Conservation (phyloP, 2,113 vertebrate genomes). For the Bujurquina vittata region DNA sequence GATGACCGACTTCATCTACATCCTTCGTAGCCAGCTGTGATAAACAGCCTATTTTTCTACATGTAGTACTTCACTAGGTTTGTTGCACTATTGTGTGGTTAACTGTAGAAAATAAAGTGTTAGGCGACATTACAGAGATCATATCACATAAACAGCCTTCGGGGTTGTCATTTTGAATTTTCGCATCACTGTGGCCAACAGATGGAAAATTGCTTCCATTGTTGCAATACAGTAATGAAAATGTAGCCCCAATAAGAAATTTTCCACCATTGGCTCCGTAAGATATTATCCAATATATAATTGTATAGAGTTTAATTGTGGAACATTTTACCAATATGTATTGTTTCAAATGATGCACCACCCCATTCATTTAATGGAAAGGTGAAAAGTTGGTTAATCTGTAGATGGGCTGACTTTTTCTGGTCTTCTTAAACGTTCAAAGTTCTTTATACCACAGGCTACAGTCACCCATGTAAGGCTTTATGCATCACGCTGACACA, state of each 20-base stretch:
- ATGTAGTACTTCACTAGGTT: neutral
- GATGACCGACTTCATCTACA: neutral
- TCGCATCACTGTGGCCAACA: neutral
- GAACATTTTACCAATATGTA: neutral
- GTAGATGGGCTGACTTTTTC: neutral
- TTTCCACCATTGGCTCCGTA: neutral
- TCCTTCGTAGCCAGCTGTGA: neutral
- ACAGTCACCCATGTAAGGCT: neutral
- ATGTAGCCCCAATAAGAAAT: neutral
- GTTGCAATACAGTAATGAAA: neutral
- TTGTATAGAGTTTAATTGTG: neutral
- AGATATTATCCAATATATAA: neutral
- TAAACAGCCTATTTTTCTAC: neutral
- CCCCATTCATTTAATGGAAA: neutral
- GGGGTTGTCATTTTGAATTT: slow-evolving; percentile 21
- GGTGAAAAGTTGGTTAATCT: neutral
- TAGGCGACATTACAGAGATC: neutral
- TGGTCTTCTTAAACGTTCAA: no score
- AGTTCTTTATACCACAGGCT: no score
- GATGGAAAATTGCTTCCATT: neutral
- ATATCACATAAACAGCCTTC: neutral
- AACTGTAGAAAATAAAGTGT: neutral
- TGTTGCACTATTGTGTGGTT: neutral
- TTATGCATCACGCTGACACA: neutral
- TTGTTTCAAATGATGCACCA: neutral